A percentile compares a stretch with the other conserved stretches of the same genome.
Conservation (phyloP, 1,140 invertebrate genomes). For the Leguminivora glycinivorella region DNA sequence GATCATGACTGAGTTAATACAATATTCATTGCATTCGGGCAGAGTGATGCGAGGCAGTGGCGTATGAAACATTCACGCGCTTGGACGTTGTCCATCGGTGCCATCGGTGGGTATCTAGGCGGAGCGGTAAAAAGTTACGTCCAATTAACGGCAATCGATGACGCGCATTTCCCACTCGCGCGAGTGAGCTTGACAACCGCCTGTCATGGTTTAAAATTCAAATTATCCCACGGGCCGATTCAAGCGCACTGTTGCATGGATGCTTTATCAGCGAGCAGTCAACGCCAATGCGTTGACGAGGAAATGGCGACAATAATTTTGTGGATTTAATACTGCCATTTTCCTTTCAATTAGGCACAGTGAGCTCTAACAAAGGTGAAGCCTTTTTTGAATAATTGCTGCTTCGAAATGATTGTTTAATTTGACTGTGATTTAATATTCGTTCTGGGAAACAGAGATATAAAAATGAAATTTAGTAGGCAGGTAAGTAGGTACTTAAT, state of each 20-base stretch:
- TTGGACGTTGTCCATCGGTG: slow-evolving; percentile 34
- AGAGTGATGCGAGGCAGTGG: slow-evolving; percentile 41
- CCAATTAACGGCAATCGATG: slow-evolving; percentile 67
- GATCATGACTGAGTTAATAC: slow-evolving; percentile 40
- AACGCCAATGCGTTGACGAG: background rate
- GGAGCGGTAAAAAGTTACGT: slow-evolving; percentile 60
- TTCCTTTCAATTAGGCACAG: slow-evolving; percentile 1
- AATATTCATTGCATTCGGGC: slow-evolving; percentile 37
- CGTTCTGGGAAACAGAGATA: background rate
- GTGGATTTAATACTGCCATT: background rate
- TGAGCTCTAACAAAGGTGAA: background rate
- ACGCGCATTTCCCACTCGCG: slow-evolving; percentile 47
- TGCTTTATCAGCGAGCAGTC: slow-evolving; percentile 23
- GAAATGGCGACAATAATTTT: slow-evolving; percentile 10
- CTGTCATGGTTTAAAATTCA: slow-evolving; percentile 51
- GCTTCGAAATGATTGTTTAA: background rate
- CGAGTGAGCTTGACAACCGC: slow-evolving; percentile 56
- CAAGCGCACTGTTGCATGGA: slow-evolving; percentile 11
- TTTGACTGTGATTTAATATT: slow-evolving; percentile 5
- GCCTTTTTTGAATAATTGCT: background rate
- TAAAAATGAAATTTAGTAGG: background rate
- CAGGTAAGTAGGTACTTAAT: no score
- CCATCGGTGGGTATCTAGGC: slow-evolving; percentile 34
- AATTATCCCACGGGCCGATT: slow-evolving; percentile 37
- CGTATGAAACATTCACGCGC: slow-evolving; percentile 43